Evolutionary conservation across 2,888 invertebrate species (phyloP).

Genomic region (Salpingus planirostris): DNA sequence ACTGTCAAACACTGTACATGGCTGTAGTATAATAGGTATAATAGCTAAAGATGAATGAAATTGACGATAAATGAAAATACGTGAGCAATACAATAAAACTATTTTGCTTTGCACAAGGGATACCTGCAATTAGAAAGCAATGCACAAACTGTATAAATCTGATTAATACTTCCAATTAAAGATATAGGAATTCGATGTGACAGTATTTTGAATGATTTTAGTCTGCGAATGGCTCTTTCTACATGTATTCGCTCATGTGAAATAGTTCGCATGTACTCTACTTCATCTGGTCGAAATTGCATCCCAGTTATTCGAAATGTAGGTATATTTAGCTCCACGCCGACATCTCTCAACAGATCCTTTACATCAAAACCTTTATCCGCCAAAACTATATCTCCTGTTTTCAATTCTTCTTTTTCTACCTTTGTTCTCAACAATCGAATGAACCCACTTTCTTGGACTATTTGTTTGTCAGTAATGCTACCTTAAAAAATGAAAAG

Average conservation of each 20-base stretch:
- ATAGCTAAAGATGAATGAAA: too few relatives aligned
- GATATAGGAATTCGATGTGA: conserved; percentile 6
- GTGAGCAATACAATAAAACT: too few relatives aligned
- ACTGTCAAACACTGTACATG: too few relatives aligned
- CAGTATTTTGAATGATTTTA: conserved; percentile 14
- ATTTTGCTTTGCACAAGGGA: conserved; percentile 1
- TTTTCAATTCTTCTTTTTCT: conserved; percentile 6
- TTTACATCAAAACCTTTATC: conserved; percentile 19
- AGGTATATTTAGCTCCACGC: conserved; percentile 15
- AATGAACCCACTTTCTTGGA: conserved; percentile 12
- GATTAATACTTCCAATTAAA: conserved; percentile 6
- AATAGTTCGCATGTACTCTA: conserved; percentile 11
- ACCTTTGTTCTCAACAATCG: conserved; percentile 7
- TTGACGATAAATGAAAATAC: too few relatives aligned
- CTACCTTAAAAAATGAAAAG: too few relatives aligned
- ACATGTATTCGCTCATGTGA: conserved; percentile 17
- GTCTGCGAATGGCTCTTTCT: conserved; percentile 15
- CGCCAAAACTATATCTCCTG: conserved; percentile 15
- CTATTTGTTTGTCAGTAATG: conserved; percentile 17
- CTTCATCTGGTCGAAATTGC: conserved; percentile 14
- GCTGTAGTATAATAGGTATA: too few relatives aligned
- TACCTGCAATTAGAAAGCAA: conserved; percentile 10
- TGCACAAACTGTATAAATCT: conserved; percentile 11
- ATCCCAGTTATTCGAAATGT: conserved; percentile 12
- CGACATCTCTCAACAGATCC: conserved; percentile 9